Evolutionary conservation across 2,888 invertebrate species (phyloP).

Genomic region (Cepaea hortensis): DNA sequence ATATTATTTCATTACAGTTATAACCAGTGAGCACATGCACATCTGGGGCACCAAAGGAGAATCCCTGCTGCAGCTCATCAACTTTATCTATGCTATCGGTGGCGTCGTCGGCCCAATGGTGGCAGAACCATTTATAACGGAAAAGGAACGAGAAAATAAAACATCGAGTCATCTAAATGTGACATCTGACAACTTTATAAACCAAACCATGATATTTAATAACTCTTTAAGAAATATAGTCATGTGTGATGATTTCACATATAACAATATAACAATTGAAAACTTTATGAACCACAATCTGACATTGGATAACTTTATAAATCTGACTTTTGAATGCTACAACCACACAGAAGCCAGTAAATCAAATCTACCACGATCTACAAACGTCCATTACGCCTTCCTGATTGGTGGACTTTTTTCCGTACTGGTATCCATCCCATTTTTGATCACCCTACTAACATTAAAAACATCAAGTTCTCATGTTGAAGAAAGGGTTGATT

Average conservation of each 20-base stretch:
- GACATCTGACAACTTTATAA: neutral
- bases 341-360: neutral
- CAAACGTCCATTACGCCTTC: constrained; percentile 52
- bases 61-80: constrained; percentile 77
- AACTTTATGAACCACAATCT: neutral
- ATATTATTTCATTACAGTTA: constrained; percentile 57
- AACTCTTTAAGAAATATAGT: neutral
- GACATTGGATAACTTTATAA: neutral
- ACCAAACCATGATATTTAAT: neutral
- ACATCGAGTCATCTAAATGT: neutral
- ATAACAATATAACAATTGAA: neutral
- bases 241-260: neutral
- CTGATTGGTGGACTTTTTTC: constrained; percentile 54
- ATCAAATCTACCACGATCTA: constrained; percentile 22
- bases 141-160: constrained; percentile 32
- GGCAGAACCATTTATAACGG: constrained; percentile 75
- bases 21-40: constrained; percentile 73
- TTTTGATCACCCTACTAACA: neutral
- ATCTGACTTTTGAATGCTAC: too few relatives aligned
- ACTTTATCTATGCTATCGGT: constrained; percentile 77
- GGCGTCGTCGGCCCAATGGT: constrained; percentile 77
- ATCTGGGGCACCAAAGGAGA: constrained; percentile 74
- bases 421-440: constrained; percentile 45
- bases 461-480: neutral
- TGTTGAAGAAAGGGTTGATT: constrained; percentile 12